Evolutionary conservation across 2,888 invertebrate genomes (phyloP).

Genomic region (Limenitis arthemis): DNA sequence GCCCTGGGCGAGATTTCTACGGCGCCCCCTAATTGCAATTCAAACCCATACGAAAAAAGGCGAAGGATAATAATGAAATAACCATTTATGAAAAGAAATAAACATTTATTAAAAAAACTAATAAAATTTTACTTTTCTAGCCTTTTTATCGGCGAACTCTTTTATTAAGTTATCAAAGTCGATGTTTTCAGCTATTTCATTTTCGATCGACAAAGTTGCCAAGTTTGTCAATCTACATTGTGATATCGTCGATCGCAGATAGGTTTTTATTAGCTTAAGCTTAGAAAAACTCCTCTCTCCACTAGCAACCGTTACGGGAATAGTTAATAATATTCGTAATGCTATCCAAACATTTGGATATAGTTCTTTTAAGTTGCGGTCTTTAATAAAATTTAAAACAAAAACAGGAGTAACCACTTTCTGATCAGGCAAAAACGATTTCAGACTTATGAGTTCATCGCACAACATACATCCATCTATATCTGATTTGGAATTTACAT

Average conservation of each 20-base stretch:
- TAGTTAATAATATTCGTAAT: conserved; percentile 19
- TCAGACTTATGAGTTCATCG: conserved; percentile 22
- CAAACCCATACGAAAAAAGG: too few relatives aligned
- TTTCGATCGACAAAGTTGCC: conserved; percentile 31
- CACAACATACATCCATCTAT: conserved; percentile 14
- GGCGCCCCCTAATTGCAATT: too few relatives aligned
- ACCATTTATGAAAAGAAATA: too few relatives aligned
- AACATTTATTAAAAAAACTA: too few relatives aligned
- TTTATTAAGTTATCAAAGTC: conserved; percentile 27
- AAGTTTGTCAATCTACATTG: conserved; percentile 28
- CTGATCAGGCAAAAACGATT: conserved; percentile 22
- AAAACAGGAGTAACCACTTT: too few relatives aligned
- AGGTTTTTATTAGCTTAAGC: conserved; percentile 27
- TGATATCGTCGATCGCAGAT: conserved; percentile 26
- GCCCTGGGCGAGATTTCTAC: too few relatives aligned
- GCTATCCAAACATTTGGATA: too few relatives aligned
- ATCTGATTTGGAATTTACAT: conserved; percentile 3
- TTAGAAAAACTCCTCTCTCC: conserved; percentile 19
- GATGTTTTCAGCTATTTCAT: conserved; percentile 28
- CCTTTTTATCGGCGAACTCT: conserved; percentile 23
- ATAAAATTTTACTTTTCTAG: too few relatives aligned
- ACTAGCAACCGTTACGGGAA: conserved; percentile 16
- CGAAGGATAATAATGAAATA: too few relatives aligned
- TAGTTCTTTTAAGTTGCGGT: too few relatives aligned
- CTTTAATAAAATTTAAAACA: too few relatives aligned